phyloP scores from a whole-genome alignment of 2,888 invertebrate species.

The Diaprepes abbreviatus region DNA sequence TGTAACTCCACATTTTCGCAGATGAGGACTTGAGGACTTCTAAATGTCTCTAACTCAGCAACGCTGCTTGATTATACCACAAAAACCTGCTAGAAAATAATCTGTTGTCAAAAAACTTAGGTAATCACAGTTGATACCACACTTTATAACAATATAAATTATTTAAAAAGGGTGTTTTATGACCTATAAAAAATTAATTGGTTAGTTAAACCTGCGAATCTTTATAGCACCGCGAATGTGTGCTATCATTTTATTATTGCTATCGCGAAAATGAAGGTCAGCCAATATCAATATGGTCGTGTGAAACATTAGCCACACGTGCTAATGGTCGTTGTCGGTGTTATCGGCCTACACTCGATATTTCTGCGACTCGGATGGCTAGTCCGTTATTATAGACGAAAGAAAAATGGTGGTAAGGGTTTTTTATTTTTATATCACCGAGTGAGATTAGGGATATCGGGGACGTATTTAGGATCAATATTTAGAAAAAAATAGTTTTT shows the following conservation, averaged over 20 bases:
- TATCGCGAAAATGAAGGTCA: conserved; percentile 9
- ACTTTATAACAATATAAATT: too few relatives aligned
- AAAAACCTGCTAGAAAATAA: too few relatives aligned
- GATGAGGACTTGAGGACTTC: too few relatives aligned
- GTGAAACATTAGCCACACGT: background rate
- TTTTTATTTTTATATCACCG: too few relatives aligned
- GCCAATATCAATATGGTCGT: background rate
- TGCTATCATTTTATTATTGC: background rate
- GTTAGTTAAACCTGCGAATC: background rate
- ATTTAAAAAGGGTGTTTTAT: conserved; percentile 8
- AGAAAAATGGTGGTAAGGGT: background rate
- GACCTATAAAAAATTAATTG: background rate
- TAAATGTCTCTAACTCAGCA: too few relatives aligned
- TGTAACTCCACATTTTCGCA: too few relatives aligned
- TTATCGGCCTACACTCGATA: background rate
- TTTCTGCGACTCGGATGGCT: background rate
- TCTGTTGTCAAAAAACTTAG: too few relatives aligned
- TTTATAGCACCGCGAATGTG: background rate
- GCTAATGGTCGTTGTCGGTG: background rate
- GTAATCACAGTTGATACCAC: too few relatives aligned
- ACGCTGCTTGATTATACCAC: too few relatives aligned
- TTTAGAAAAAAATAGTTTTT: too few relatives aligned
- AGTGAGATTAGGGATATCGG: too few relatives aligned
- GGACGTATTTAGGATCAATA: too few relatives aligned
- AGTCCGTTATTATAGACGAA: background rate